Conservation (phyloP, 30 jellyfish, hydroid and myxozoan genomes). For the Catostylus mosaicus region DNA sequence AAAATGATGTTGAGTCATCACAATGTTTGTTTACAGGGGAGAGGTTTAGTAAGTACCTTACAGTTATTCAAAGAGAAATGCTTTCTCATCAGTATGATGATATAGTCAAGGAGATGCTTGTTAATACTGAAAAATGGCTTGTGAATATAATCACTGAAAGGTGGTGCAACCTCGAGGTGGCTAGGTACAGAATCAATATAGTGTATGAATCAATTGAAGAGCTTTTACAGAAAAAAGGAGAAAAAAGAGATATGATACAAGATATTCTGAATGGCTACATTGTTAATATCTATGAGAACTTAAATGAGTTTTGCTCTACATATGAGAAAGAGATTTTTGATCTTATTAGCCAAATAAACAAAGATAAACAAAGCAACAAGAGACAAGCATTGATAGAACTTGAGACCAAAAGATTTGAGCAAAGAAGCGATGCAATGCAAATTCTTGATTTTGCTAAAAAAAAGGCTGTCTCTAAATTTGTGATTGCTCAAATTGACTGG, state of each 20-base stretch:
- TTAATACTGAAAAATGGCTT: constrained; percentile 26
- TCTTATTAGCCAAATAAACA: constrained; percentile 7
- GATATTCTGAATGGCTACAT: constrained; percentile 12
- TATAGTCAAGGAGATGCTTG: constrained; percentile 22
- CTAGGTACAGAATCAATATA: constrained; percentile 35
- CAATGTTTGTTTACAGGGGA: constrained; percentile 2
- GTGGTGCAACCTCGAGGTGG: constrained; percentile 50
- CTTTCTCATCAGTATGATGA: not conserved
- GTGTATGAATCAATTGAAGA: constrained; percentile 25
- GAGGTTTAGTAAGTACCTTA: constrained; percentile 32
- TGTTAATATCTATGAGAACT: constrained; percentile 13
- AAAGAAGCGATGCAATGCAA: constrained; percentile 17
- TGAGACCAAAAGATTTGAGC: constrained; percentile 20
- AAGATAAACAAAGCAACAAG: constrained; percentile 24
- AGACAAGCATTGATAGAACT: constrained; percentile 54
- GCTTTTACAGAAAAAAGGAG: constrained; percentile 23
- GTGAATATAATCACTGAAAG: constrained; percentile 4
- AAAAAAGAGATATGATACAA: not conserved
- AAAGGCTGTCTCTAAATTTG: constrained; percentile 51
- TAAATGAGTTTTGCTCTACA: constrained; percentile 13
- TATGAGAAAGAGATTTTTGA: constrained; percentile 37
- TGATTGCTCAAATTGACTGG: constrained; percentile 38
- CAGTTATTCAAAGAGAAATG: constrained; percentile 46
- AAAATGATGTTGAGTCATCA: not conserved
- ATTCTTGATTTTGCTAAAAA: constrained; percentile 17